A percentile compares a stretch with the other conserved stretches of the same genome.
Conservation (phyloP, 2,113 vertebrate species). For the Heptranchias perlo region DNA sequence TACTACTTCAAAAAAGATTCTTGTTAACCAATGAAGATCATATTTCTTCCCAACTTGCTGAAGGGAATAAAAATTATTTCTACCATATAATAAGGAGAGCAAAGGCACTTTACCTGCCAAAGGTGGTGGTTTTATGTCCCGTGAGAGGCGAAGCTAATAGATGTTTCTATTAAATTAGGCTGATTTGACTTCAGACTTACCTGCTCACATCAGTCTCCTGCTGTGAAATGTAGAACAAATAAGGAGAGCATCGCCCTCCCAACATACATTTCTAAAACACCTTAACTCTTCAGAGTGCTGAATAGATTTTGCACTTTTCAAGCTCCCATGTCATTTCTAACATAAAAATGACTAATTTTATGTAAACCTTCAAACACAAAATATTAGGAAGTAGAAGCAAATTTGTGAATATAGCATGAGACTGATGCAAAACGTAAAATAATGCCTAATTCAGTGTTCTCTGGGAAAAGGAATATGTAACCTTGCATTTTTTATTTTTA, state of each 20-base stretch:
- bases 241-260: not conserved
- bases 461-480: not conserved
- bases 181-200: slow-evolving; percentile 29
- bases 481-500: not conserved
- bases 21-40: not conserved
- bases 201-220: not conserved
- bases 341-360: not conserved
- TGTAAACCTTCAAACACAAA: not conserved
- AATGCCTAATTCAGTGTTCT: not conserved
- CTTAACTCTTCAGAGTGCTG: not conserved
- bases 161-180: slow-evolving; percentile 16
- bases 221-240: slow-evolving; percentile 17
- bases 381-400: not conserved
- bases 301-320: not conserved
- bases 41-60: not conserved
- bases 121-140: not conserved
- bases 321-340: not conserved
- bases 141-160: not conserved
- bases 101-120: slow-evolving; percentile 12
- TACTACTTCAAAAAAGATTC: not conserved
- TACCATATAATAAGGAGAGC: not conserved
- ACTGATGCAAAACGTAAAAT: not conserved
- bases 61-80: not conserved
- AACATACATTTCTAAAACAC: not conserved
- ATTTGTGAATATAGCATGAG: not conserved